A percentile compares a stretch with the other conserved stretches of the same genome.
Evolutionary conservation across 2,888 invertebrate genomes (phyloP).

Genomic region (Cyaniris semiargus): DNA sequence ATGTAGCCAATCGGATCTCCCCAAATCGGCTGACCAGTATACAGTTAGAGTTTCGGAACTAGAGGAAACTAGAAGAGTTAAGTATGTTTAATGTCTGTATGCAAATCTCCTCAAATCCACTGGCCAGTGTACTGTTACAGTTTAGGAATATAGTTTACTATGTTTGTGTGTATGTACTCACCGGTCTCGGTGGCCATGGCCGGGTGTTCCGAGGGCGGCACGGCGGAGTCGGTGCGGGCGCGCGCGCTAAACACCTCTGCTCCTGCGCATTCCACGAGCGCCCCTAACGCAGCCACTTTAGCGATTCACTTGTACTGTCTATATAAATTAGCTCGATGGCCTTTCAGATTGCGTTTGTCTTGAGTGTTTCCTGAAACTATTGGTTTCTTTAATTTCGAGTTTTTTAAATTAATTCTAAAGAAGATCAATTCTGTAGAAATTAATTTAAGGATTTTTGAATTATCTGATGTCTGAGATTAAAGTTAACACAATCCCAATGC

Average conservation of each 20-base stretch:
- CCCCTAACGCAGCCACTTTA: conserved; percentile 71
- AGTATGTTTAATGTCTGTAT: not conserved
- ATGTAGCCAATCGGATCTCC: too few species aligned
- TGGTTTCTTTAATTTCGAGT: not conserved
- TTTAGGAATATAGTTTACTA: not conserved
- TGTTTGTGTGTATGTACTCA: conserved; percentile 50
- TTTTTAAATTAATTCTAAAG: not conserved
- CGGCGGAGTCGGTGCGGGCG: conserved; percentile 70
- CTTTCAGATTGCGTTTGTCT: conserved; percentile 36
- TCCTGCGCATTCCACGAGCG: conserved; percentile 76
- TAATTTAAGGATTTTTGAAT: too few species aligned
- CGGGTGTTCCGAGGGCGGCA: conserved; percentile 77
- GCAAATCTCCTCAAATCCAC: not conserved
- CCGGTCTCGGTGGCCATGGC: conserved; percentile 79
- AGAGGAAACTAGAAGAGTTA: too few species aligned
- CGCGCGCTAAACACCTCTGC: conserved; percentile 73
- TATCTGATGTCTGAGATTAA: not conserved
- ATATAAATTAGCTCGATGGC: conserved; percentile 37
- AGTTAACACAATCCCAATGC: not conserved
- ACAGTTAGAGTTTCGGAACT: too few species aligned
- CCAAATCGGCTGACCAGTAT: too few species aligned
- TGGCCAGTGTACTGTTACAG: not conserved
- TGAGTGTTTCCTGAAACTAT: conserved; percentile 27
- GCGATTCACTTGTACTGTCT: conserved; percentile 51
- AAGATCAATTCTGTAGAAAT: too few species aligned